Conservation (phyloP, 2,113 vertebrate species). For the Mionectes macconnelli region DNA sequence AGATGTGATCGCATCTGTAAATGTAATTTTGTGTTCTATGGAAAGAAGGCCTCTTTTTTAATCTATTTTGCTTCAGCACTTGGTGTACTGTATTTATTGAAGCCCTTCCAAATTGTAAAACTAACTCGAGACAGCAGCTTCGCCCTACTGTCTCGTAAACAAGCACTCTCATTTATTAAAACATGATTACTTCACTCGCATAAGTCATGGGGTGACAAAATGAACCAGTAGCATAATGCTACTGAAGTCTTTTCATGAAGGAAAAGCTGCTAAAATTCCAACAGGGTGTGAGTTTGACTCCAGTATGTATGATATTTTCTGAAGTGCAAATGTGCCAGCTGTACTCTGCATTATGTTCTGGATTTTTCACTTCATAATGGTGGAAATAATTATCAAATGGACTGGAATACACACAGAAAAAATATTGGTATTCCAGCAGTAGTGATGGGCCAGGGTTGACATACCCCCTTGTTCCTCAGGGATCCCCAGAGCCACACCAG, state of each 20-base stretch:
- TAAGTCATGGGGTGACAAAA: neutral
- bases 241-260: neutral
- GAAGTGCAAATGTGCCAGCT: neutral
- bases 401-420: neutral
- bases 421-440: neutral
- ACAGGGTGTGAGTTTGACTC: neutral
- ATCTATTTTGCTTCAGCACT: neutral
- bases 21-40: neutral
- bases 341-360: neutral
- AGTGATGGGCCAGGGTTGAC: neutral
- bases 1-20: neutral
- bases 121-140: neutral
- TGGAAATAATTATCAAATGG: neutral
- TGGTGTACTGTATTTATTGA: slow-evolving; percentile 40
- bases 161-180: slow-evolving; percentile 40
- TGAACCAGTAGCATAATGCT: neutral
- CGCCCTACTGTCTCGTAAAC: slow-evolving; percentile 25
- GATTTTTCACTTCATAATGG: neutral
- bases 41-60: neutral
- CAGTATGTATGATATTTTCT: neutral
- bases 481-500: neutral
- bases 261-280: neutral
- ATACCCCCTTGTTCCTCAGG: neutral
- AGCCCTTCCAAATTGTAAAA: slow-evolving; percentile 47
- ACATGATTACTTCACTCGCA: neutral